Conservation (phyloP, 2,797 vertebrate species). For the Myotis myotis region DNA sequence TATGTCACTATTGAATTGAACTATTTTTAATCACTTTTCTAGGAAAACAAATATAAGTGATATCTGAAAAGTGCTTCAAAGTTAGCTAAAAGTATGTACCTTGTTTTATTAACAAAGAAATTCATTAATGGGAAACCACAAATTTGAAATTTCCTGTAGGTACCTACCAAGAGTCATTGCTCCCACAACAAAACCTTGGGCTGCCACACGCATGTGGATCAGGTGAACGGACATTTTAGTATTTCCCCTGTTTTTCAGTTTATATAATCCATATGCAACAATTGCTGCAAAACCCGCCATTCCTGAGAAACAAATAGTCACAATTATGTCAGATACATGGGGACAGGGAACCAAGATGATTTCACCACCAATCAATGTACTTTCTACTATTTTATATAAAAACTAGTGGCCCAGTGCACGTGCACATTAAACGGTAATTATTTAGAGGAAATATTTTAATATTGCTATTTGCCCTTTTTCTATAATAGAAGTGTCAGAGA, state of each 20-base stretch:
- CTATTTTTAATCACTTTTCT: conserved; percentile 22
- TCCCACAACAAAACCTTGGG: conserved; percentile 96
- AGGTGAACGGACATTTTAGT: conserved; percentile 95
- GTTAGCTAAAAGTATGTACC: neutral
- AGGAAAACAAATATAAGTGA: neutral
- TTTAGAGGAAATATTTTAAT: too few species aligned
- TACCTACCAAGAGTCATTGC: conserved; percentile 92
- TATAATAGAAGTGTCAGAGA: too few species aligned
- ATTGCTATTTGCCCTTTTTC: too few species aligned
- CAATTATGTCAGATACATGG: neutral
- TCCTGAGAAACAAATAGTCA: conserved; percentile 81
- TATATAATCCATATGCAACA: conserved; percentile 90
- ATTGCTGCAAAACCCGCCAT: conserved; percentile 90
- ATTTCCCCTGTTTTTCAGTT: conserved; percentile 89
- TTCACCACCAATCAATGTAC: neutral
- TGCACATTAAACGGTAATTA: too few species aligned
- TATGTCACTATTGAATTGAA: neutral
- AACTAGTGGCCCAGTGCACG: too few species aligned
- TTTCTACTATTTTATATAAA: neutral
- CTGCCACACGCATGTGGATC: conserved; percentile 95
- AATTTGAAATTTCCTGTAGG: rapidly evolving
- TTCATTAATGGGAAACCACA: neutral
- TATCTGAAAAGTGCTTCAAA: neutral
- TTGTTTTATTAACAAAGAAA: conserved; percentile 8
- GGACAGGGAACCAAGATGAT: neutral